Base-by-base conservation (phyloP, 2,888 invertebrate species). In the Clanis bilineata region DNA sequence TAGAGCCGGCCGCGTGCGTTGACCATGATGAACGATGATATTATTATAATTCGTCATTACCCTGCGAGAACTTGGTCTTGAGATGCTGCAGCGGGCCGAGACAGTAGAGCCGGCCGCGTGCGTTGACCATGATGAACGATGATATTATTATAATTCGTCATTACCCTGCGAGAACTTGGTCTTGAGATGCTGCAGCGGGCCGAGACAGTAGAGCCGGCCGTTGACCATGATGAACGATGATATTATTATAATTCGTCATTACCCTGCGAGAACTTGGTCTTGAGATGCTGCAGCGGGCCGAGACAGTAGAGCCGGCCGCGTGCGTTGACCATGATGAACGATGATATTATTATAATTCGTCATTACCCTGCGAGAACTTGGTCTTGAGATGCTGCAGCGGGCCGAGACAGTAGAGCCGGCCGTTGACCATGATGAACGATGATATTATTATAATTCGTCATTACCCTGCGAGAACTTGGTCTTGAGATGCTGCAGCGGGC, bases 41-140 rank as follows among this genome's bases (percentile, higher is more conserved):
- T n/a, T n/a, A n/a, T n/a, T n/a, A n/a, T n/a, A n/a, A n/a, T n/a
- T n/a, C n/a, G n/a, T n/a, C n/a, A n/a, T n/a, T 39, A 39, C 39
- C 39, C 15, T 39, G 92, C 2, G 96, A 95, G 80, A 97, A 97
- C 41, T 97, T 86, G 28, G 95, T 96, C 86, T 97, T 96, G 63
- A 39, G 39, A 15, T 39, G 39, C 39, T 39, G 63, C 96, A 95
- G 44, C 97, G 97, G 0, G 94, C 96, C 93, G 41, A 41, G 7
- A 41, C 57, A 94, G 73, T 94, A 93, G 77, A 97, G 95, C 68
- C 93, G 92, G 0, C 97, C n/a, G n/a, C n/a, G n/a, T n/a, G n/a
- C 97, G 76, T 95, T 95, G 58, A 96, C 96, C 96, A 97, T 97
- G 63, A 97, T 95, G 41, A n/a, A n/a, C n/a, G n/a, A n/a, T n/a